phyloP scores from a whole-genome alignment of 2,113 vertebrate species.

The Embiotoca jacksoni region DNA sequence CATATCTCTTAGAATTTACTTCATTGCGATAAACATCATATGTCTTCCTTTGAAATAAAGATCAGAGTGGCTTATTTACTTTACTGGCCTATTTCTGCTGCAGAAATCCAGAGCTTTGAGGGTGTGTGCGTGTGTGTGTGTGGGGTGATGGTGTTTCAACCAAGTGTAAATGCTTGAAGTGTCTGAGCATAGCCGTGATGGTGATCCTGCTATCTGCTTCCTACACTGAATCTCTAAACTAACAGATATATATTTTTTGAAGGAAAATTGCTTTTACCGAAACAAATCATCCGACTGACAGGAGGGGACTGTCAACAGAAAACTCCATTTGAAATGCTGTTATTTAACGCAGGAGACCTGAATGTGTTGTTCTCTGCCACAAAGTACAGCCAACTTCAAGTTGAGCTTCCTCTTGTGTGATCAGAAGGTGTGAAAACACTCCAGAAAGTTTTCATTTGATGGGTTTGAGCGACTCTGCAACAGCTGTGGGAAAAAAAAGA shows the following conservation, averaged over 20 bases:
- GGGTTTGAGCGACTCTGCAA: conserved; percentile 4
- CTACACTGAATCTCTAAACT: conserved; percentile 43
- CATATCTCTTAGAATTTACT: conserved; percentile 49
- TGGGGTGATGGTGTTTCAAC: conserved; percentile 14
- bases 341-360: neutral
- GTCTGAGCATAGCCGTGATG: conserved; percentile 33
- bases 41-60: conserved; percentile 67
- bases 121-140: conserved; percentile 19
- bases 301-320: conserved; percentile 27
- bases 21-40: conserved; percentile 66
- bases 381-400: neutral
- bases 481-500: conserved; percentile 13
- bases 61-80: conserved; percentile 73
- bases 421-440: neutral
- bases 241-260: conserved; percentile 27
- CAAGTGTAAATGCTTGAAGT: conserved; percentile 38
- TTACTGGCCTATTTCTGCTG: conserved; percentile 55
- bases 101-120: conserved; percentile 42
- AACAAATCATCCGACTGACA: conserved; percentile 58
- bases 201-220: conserved; percentile 54
- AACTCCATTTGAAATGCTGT: conserved; percentile 24
- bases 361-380: neutral
- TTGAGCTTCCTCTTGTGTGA: neutral
- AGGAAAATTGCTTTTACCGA: conserved; percentile 58
- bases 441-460: neutral